Percentiles rank a stretch among this genome's conserved stretches.
These are phyloP conservation scores for Eulemur macaco DNA, from an alignment of 2,113 vertebrate genomes.

Conservation along the genomic window DNA sequence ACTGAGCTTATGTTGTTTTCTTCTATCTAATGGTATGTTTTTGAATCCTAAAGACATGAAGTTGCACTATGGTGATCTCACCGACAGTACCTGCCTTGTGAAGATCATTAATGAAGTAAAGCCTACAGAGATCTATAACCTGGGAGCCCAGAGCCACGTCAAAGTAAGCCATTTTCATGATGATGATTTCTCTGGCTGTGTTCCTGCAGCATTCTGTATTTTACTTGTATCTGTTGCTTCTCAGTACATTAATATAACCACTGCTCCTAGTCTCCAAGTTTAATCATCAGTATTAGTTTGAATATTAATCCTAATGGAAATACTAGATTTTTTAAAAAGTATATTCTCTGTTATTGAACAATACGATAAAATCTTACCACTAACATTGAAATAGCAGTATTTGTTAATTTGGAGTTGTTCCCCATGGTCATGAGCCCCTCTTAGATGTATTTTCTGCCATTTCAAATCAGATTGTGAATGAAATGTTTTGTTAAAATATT, in stretches of 20 bases:
- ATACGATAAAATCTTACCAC: not conserved
- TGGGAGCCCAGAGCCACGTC: slow-evolving; percentile 98
- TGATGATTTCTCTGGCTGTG: not conserved
- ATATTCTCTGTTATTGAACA: not conserved
- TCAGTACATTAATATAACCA: not conserved
- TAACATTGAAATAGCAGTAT: not conserved
- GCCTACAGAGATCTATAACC: slow-evolving; percentile 96
- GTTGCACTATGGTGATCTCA: slow-evolving; percentile 97
- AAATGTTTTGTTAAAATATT: slow-evolving; percentile 14
- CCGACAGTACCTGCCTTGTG: slow-evolving; percentile 98
- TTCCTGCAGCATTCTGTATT: not conserved
- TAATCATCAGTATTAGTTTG: not conserved
- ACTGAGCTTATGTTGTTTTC: not conserved
- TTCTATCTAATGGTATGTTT: slow-evolving; percentile 66
- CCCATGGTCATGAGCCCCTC: not conserved
- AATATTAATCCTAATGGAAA: not conserved
- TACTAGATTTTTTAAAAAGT: not conserved
- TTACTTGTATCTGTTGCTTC: not conserved
- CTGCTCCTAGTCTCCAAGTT: not conserved
- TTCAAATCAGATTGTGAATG: not conserved
- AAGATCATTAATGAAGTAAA: slow-evolving; percentile 98
- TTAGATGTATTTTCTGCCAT: not conserved
- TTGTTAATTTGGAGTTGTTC: not conserved
- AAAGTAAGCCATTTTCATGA: slow-evolving; percentile 87
- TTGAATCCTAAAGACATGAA: slow-evolving; percentile 92